Evolutionary conservation across 92 coral and sea anemone genomes (phyloP).

Genomic region (Porites lobata): DNA sequence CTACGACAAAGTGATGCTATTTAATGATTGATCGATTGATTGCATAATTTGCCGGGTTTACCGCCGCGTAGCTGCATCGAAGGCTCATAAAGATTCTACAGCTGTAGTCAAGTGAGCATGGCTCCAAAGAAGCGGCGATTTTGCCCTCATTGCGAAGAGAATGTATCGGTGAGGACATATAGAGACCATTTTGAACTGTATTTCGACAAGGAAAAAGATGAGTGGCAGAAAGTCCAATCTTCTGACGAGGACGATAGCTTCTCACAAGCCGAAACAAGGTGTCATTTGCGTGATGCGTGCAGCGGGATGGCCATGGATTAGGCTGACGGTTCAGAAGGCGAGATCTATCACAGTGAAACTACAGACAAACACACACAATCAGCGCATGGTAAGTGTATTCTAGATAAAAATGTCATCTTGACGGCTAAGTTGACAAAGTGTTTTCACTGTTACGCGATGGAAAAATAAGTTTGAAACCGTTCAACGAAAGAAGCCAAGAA

Average conservation of each 20-base stretch:
- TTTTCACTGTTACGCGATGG: no score
- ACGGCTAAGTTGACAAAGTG: background rate
- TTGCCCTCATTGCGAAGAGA: slow-evolving; percentile 9
- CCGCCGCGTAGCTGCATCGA: background rate
- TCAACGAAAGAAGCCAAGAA: no score
- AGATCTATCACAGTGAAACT: background rate
- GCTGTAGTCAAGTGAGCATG: background rate
- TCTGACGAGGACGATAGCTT: slow-evolving; percentile 10
- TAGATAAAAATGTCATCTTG: background rate
- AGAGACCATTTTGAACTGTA: background rate
- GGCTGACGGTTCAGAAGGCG: background rate
- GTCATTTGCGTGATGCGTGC: background rate
- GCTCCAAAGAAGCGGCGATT: slow-evolving; percentile 3
- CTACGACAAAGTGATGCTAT: background rate
- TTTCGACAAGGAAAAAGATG: background rate
- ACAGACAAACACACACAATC: background rate
- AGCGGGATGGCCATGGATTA: background rate
- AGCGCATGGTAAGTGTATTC: background rate
- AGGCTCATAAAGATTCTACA: background rate
- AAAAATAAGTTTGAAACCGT: no score
- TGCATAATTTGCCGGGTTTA: background rate
- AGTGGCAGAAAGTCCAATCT: background rate
- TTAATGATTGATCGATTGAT: background rate
- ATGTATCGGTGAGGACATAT: background rate
- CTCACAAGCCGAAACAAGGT: background rate